These are phyloP conservation scores for Oscheius sp. DNA, from an alignment of 2,888 invertebrate species.

Conservation along the genomic window DNA sequence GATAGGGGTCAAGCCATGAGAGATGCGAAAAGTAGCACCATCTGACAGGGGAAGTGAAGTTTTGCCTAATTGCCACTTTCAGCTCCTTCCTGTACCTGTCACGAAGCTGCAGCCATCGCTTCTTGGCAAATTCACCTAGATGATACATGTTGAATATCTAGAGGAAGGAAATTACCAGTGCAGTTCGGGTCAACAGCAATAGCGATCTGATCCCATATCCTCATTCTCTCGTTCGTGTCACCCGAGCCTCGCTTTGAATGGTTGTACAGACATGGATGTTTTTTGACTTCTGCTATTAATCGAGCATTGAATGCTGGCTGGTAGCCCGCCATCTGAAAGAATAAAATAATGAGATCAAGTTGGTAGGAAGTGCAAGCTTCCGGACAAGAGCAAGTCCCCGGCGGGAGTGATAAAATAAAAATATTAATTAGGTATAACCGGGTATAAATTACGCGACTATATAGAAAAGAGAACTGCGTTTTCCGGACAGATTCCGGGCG, in stretches of 20 bases:
- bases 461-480: not conserved
- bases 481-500: too few relatives aligned
- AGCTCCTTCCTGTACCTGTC: conserved; percentile 71
- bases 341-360: not conserved
- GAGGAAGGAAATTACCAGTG: conserved; percentile 44
- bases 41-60: conserved; percentile 56
- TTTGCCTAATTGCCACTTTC: conserved; percentile 63
- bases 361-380: not conserved
- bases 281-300: conserved; percentile 66
- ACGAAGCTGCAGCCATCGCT: conserved; percentile 70
- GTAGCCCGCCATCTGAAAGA: conserved; percentile 40
- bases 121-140: conserved; percentile 71
- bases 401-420: not conserved
- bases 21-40: conserved; percentile 67
- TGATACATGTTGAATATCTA: not conserved
- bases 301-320: conserved; percentile 70
- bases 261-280: conserved; percentile 71
- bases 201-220: conserved; percentile 71
- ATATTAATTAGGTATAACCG: too few relatives aligned
- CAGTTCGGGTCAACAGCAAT: conserved; percentile 64
- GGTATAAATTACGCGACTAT: too few relatives aligned
- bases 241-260: conserved; percentile 64
- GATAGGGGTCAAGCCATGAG: conserved; percentile 70
- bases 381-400: not conserved
- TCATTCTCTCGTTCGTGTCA: conserved; percentile 63